Evolutionary conservation across 2,797 vertebrate genomes (phyloP), one percentile per base, ranked within the genome.

Genomic region (Brotula barbata): DNA sequence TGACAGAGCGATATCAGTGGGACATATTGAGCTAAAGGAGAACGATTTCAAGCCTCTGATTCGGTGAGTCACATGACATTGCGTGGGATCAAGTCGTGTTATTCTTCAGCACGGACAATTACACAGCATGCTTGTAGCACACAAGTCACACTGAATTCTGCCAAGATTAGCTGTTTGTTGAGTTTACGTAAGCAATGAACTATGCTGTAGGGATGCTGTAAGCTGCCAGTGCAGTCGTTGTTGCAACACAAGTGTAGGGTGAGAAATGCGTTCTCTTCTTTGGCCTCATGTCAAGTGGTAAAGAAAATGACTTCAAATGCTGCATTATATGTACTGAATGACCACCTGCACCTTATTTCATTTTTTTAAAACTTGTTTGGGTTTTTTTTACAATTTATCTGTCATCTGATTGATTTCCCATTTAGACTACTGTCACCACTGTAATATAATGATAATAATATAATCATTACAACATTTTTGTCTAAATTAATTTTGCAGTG

Each of bases 81-180:
- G 42, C 23, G 22, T 57, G 7, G 10, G 40, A 12, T 53, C 33
- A 49, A 49, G 48, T 42, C 53, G 33, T 19, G 22, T 44, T 78
- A 21, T 54, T 61, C 49, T 52, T 68, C 52, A 47, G 13, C 43
- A 16, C 21, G 48, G 36, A 62, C 49, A 64, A 19, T 56, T 46
- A 10, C 39, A 22, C 39, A 43, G 15, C 15, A 44, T 21, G 39
- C 15, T 21, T 51, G 14, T 37, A 15, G 42, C 45, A 56, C 37
- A 16, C 6, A 28, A 39, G 41, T 19, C 22, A 28, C 23, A 5
- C n/a, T 20, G 15, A 28, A 25, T 47, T 47, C 45, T 47, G 22
- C 23, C 28, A 28, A 25, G 4, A 14, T 4, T 43, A 17, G 23
- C 25, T 47, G 14, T 46, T 46, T 47, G 22, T 20, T 47, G 22